Evolutionary conservation across 1,140 invertebrate species (phyloP).

Genomic region (Globodera rostochiensis): DNA sequence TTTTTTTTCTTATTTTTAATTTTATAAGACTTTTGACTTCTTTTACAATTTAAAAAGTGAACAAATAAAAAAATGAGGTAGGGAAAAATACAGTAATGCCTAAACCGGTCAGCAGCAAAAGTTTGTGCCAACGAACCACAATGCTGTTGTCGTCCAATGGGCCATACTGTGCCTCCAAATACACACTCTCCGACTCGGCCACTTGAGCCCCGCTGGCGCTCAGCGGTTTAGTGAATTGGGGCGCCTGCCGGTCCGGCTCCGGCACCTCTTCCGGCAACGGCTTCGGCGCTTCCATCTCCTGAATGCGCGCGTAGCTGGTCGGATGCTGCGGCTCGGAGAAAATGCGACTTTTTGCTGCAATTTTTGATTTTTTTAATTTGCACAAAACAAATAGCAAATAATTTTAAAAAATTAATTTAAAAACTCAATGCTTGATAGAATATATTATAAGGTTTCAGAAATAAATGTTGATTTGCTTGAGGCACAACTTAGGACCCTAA

Average conservation of each 20-base stretch:
- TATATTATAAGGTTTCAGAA: too few relatives aligned
- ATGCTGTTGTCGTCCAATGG: slow-evolving; percentile 88
- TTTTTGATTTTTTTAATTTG: not conserved
- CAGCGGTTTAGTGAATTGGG: slow-evolving; percentile 58
- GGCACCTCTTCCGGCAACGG: slow-evolving; percentile 75
- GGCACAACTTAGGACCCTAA: too few relatives aligned
- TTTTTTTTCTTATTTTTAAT: not conserved
- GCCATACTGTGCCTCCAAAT: slow-evolving; percentile 85
- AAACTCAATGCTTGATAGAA: too few relatives aligned
- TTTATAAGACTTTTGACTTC: slow-evolving; percentile 7
- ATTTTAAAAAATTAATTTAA: not conserved
- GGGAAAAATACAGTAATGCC: too few relatives aligned
- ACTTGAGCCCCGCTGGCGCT: slow-evolving; percentile 67
- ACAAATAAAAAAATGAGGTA: not conserved
- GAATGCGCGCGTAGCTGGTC: slow-evolving; percentile 82
- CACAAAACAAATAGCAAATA: slow-evolving; percentile 24
- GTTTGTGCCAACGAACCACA: slow-evolving; percentile 78
- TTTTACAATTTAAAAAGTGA: slow-evolving; percentile 22
- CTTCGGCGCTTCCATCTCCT: slow-evolving; percentile 80
- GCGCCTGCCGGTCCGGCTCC: slow-evolving; percentile 53
- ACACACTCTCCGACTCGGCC: slow-evolving; percentile 84
- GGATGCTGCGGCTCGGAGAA: slow-evolving; percentile 82
- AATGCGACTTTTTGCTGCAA: slow-evolving; percentile 78
- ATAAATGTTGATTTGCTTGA: too few relatives aligned
- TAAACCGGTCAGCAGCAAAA: too few relatives aligned